Conservation (phyloP, 2,888 invertebrate species). For the Aphodius granarius region DNA sequence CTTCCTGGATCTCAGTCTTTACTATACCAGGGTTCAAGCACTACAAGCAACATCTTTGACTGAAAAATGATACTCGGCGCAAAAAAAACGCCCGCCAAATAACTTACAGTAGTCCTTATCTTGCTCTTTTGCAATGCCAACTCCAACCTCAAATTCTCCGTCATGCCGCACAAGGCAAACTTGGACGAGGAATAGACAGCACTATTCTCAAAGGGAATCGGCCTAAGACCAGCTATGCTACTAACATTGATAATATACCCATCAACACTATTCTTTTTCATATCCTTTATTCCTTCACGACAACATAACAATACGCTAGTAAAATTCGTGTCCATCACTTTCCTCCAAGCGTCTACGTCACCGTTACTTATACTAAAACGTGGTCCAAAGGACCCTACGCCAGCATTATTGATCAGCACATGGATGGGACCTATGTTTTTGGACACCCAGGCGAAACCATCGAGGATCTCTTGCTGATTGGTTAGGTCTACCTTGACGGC, state of each 20-base stretch:
- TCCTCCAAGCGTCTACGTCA: neutral
- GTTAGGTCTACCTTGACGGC: slow-evolving; percentile 11
- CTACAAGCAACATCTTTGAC: neutral
- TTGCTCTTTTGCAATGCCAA: slow-evolving; percentile 23
- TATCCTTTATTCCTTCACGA: slow-evolving; percentile 12
- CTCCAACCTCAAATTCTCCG: slow-evolving; percentile 33
- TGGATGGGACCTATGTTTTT: slow-evolving; percentile 18
- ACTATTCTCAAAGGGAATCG: neutral
- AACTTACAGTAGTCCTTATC: slow-evolving; percentile 28
- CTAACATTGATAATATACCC: slow-evolving; percentile 19
- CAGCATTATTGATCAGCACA: slow-evolving; percentile 18
- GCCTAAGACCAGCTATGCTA: slow-evolving; percentile 11
- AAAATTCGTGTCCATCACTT: slow-evolving; percentile 18
- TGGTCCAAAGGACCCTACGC: neutral
- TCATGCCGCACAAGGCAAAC: slow-evolving; percentile 30
- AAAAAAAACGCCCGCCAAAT: neutral
- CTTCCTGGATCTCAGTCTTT: slow-evolving; percentile 1
- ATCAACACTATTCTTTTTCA: slow-evolving; percentile 2
- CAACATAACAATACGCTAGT: neutral
- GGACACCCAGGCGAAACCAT: slow-evolving; percentile 13
- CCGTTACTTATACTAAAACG: neutral
- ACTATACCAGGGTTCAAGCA: slow-evolving; percentile 22
- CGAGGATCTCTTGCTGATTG: slow-evolving; percentile 16
- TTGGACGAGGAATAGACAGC: slow-evolving; percentile 16
- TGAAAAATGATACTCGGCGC: neutral